These are phyloP conservation scores for Parazoanthus atlanticus DNA, from an alignment of 92 coral and sea anemone genomes.

Conservation along the genomic window DNA sequence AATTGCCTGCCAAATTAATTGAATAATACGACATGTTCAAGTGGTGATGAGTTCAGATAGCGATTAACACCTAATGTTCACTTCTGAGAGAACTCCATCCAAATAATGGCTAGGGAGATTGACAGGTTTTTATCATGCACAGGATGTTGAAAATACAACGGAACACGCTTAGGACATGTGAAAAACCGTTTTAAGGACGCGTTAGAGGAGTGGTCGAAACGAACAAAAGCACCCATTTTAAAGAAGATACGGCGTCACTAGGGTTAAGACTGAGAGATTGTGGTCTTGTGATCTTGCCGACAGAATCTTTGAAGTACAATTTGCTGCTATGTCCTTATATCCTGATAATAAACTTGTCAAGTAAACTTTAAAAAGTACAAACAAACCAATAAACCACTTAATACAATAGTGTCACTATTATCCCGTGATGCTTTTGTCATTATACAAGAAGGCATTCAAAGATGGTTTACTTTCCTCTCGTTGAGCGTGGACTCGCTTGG, in stretches of 20 bases:
- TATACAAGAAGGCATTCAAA: slow-evolving; percentile 34
- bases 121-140: slow-evolving; percentile 58
- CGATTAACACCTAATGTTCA: slow-evolving; percentile 99
- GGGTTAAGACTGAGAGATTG: slow-evolving; percentile 52
- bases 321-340: slow-evolving; percentile 3
- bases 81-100: slow-evolving; percentile 73
- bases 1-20: slow-evolving; percentile 99
- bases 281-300: slow-evolving; percentile 86
- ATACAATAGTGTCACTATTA: slow-evolving; percentile 38
- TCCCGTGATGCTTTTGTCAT: slow-evolving; percentile 46
- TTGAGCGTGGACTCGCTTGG: slow-evolving; percentile 30
- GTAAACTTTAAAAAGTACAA: slow-evolving; percentile 31
- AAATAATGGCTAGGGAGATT: slow-evolving; percentile 66
- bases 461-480: slow-evolving; percentile 37
- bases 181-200: slow-evolving; percentile 56
- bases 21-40: slow-evolving; percentile 98
- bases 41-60: slow-evolving; percentile 99
- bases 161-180: slow-evolving; percentile 50
- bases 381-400: slow-evolving; percentile 48
- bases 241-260: slow-evolving; percentile 49
- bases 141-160: slow-evolving; percentile 68
- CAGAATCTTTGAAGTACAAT: slow-evolving; percentile 52
- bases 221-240: slow-evolving; percentile 56
- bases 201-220: slow-evolving; percentile 76
- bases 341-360: slow-evolving; percentile 35